These are phyloP conservation scores for Trissolcus brochymenae DNA, from an alignment of 2,888 invertebrate species.

Conservation along the genomic window DNA sequence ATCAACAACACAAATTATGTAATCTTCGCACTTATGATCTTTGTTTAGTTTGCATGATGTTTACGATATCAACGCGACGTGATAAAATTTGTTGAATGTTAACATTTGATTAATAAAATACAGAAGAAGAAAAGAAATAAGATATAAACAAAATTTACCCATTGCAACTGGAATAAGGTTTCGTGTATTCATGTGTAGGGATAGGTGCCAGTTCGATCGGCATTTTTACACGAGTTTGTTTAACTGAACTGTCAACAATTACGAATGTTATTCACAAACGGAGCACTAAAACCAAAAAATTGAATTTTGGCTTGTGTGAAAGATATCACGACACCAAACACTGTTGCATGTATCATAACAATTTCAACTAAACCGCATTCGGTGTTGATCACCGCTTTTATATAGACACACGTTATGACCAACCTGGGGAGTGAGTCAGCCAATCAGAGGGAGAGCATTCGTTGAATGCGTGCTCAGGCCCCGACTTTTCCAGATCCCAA, in stretches of 20 bases:
- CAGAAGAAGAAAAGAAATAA: no score
- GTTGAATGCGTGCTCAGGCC: slow-evolving; percentile 68
- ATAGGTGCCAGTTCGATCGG: slow-evolving; percentile 68
- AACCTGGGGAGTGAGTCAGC: slow-evolving; percentile 16
- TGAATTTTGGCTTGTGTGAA: slow-evolving; percentile 8
- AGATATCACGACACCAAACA: slow-evolving; percentile 13
- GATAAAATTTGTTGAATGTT: no score
- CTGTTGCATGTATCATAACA: slow-evolving; percentile 27
- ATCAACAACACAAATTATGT: no score
- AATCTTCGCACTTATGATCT: no score
- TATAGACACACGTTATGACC: slow-evolving; percentile 50
- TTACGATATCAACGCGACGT: no score
- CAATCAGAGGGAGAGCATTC: slow-evolving; percentile 62
- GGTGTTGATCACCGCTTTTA: slow-evolving; percentile 64
- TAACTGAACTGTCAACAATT: neutral
- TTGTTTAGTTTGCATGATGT: no score
- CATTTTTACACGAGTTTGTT: slow-evolving; percentile 60
- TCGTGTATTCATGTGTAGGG: slow-evolving; percentile 59
- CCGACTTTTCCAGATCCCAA: slow-evolving; percentile 53
- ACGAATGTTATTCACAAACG: neutral
- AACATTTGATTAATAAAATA: no score
- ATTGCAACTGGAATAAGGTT: slow-evolving; percentile 56
- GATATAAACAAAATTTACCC: slow-evolving; percentile 55
- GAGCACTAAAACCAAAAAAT: neutral
- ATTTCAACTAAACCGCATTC: slow-evolving; percentile 63